phyloP scores from a whole-genome alignment of 1,140 invertebrate genomes.

The Lepidostoma basale region DNA sequence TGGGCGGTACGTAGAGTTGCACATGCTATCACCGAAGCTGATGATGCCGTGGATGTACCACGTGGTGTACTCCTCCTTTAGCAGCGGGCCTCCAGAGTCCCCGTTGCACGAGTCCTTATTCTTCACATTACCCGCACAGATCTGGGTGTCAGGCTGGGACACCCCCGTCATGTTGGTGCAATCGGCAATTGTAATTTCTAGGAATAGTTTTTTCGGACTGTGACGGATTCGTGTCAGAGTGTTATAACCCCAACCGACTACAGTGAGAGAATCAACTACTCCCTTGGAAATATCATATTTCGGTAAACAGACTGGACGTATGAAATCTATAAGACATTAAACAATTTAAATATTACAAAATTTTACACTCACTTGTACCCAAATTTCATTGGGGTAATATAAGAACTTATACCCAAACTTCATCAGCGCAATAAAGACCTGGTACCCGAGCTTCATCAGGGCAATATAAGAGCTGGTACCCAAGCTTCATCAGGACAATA shows the following conservation, averaged over 20 bases:
- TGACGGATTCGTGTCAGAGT: neutral
- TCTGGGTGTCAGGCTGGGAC: slow-evolving; percentile 51
- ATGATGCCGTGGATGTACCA: slow-evolving; percentile 67
- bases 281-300: neutral
- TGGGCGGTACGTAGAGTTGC: slow-evolving; percentile 69
- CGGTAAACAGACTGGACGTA: neutral
- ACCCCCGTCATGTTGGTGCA: neutral
- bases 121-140: slow-evolving; percentile 69
- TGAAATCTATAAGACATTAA: neutral
- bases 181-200: neutral
- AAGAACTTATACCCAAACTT: no score
- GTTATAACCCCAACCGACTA: neutral
- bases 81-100: slow-evolving; percentile 79
- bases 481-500: no score
- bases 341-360: neutral
- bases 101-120: slow-evolving; percentile 73
- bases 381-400: no score
- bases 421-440: no score
- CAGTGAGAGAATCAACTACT: neutral
- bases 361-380: no score
- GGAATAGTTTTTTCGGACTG: neutral
- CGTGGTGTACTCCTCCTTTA: slow-evolving; percentile 54
- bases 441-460: no score
- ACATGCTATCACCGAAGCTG: slow-evolving; percentile 70
- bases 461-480: no score